A percentile compares a stretch with the other conserved stretches of the same genome.
Evolutionary conservation across 2,113 vertebrate genomes (phyloP).

Genomic region (Tinamus guttatus): DNA sequence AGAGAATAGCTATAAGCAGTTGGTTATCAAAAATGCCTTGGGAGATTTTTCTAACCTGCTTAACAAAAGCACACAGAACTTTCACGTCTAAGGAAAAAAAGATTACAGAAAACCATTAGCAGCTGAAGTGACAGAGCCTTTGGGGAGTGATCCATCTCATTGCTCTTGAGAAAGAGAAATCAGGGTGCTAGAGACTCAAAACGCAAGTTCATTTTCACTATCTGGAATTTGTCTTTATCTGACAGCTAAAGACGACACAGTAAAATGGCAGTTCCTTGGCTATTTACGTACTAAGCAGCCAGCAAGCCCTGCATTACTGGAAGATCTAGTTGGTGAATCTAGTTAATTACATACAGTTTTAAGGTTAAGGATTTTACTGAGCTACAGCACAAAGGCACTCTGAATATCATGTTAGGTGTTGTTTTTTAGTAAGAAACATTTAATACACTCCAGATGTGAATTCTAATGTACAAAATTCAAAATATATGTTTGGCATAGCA

Average conservation of each 20-base stretch:
- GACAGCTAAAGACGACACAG: slow-evolving; percentile 50
- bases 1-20: slow-evolving; percentile 24
- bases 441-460: not conserved
- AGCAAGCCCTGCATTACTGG: slow-evolving; percentile 35
- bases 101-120: slow-evolving; percentile 72
- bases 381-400: not conserved
- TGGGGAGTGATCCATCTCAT: slow-evolving; percentile 53
- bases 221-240: slow-evolving; percentile 64
- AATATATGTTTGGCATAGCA: not conserved
- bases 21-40: slow-evolving; percentile 34
- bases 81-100: slow-evolving; percentile 56
- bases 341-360: slow-evolving; percentile 33
- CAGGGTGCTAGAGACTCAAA: slow-evolving; percentile 26
- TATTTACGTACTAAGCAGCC: slow-evolving; percentile 26
- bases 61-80: slow-evolving; percentile 45
- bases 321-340: slow-evolving; percentile 31
- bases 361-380: slow-evolving; percentile 37
- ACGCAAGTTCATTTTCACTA: slow-evolving; percentile 57
- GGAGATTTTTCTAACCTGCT: slow-evolving; percentile 39
- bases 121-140: slow-evolving; percentile 63
- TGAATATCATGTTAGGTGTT: not conserved
- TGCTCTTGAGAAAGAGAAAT: slow-evolving; percentile 54
- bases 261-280: slow-evolving; percentile 55
- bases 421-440: not conserved
- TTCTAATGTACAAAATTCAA: not conserved